Evolutionary conservation across 2,797 vertebrate species (phyloP), one percentile per base, ranked within the genome.

Genomic region (Alfaro cultratus): DNA sequence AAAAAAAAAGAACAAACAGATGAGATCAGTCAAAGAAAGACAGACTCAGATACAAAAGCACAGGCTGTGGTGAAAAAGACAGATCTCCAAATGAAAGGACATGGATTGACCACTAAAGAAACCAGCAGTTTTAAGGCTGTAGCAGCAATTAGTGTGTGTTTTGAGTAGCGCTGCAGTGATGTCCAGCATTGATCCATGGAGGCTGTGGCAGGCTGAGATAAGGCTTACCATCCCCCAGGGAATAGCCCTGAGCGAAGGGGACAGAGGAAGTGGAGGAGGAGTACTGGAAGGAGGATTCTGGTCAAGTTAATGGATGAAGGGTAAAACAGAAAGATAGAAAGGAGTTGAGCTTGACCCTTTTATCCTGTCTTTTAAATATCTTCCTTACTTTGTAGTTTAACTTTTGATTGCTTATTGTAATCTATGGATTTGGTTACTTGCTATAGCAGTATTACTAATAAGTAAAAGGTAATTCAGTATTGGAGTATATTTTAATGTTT

Each of bases 181-280:
- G 94, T 92, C 91, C 92, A 92, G 90, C 95, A 96, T 96, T 96
- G 95, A 96, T 96, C 95, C 94, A 84, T 93, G 88, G 91, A 93
- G 94, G 94, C 88, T 96, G 96, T 96, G 94, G 93, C 91, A 95
- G 91, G 87, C 87, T 91, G 91, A 96, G 96, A 96, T 96, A 96
- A 96, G 95, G 89, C 94, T 91, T 92, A 86, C 92, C 92, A 93
- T 87, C 93, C 94, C 93, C 94, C 82, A 87, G 92, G 93, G 94
- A 89, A 91, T 88, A 89, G 92, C 93, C 91, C 83, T 82, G 73
- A 89, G 93, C 87, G 80, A 77, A 74, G 77, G 87, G 83, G 71
- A 78, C 76, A 78, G 74, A 85, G 70, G 85, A 64, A 64, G 73
- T 85, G 75, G 73, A 87, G 70, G 80, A 84, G 74, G 82, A 82